Percentiles rank a stretch among this genome's conserved stretches.
phyloP scores from a whole-genome alignment of 2,888 invertebrate genomes.

The Sisyra nigra region DNA sequence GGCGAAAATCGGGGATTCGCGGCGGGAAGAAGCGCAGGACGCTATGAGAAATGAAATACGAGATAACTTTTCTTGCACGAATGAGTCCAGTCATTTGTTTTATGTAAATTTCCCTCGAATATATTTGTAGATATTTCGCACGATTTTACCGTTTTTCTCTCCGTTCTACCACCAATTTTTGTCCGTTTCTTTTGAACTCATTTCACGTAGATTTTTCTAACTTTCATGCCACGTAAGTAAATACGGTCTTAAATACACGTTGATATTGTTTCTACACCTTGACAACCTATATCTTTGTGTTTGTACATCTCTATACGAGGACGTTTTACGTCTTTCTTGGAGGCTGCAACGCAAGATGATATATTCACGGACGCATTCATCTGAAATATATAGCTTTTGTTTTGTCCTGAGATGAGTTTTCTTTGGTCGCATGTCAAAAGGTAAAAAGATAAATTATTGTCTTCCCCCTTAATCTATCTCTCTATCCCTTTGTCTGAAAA shows the following conservation, averaged over 20 bases:
- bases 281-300: no score
- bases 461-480: no score
- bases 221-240: no score
- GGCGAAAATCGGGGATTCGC: neutral
- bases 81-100: constrained; percentile 31
- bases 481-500: no score
- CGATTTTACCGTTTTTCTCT: constrained; percentile 1
- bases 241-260: no score
- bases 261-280: no score
- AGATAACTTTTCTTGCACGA: constrained; percentile 32
- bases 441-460: no score
- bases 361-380: constrained; percentile 4
- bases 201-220: no score
- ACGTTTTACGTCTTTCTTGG: no score
- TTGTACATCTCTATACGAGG: no score
- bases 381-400: constrained; percentile 8
- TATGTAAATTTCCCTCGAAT: constrained; percentile 26
- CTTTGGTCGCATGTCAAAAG: neutral
- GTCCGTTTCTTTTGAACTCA: neutral
- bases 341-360: constrained; percentile 2
- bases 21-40: neutral
- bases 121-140: constrained; percentile 19
- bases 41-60: constrained; percentile 23
- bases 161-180: neutral
- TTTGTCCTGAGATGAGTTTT: constrained; percentile 4